Conservation (phyloP, 2,113 vertebrate genomes). For the Nannospalax galili region DNA sequence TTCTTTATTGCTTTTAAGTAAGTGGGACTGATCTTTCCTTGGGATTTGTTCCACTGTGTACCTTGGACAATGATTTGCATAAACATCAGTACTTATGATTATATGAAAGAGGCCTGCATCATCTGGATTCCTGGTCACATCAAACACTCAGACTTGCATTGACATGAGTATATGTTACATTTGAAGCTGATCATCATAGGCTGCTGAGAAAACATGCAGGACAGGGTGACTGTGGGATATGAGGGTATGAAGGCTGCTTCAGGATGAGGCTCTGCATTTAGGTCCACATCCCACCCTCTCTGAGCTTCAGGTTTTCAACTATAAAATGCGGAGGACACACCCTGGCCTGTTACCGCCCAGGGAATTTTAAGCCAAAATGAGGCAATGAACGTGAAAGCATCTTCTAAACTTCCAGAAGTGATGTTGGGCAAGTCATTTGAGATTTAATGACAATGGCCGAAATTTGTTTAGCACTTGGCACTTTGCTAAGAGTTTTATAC, state of each 20-base stretch:
- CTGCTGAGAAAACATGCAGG: neutral
- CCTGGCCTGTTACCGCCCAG: neutral
- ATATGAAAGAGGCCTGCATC: neutral
- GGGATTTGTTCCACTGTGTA: neutral
- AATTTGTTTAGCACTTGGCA: neutral
- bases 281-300: neutral
- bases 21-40: neutral
- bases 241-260: neutral
- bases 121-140: neutral
- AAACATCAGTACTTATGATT: neutral
- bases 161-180: neutral
- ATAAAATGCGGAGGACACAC: neutral
- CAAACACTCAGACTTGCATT: neutral
- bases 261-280: neutral
- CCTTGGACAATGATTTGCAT: neutral
- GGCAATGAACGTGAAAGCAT: neutral
- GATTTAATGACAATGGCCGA: neutral
- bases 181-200: neutral
- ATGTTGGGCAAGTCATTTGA: neutral
- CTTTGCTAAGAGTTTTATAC: neutral
- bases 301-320: neutral
- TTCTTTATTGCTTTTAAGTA: slow-evolving; percentile 41
- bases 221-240: neutral
- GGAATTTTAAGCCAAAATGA: neutral
- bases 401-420: neutral